Conservation (phyloP, 35 echinoderm and acorn worm genomes). For the Nesometra sesokonis region DNA sequence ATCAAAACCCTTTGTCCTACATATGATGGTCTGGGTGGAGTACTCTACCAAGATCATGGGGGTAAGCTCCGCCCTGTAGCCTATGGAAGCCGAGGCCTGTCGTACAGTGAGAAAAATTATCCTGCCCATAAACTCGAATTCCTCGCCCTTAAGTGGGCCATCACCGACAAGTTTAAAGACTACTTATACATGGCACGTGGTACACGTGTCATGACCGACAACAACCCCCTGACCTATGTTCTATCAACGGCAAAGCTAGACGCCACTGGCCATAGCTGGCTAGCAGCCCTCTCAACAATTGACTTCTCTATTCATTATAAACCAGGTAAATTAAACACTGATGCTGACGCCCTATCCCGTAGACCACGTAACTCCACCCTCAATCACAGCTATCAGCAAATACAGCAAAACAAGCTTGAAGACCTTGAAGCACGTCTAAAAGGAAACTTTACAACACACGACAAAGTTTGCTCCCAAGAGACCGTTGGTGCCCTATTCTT, state of each 20-base stretch:
- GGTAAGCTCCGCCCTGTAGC: conserved; percentile 27
- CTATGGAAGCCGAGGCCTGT: conserved; percentile 6
- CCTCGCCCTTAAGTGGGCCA: conserved; percentile 43
- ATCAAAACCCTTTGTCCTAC: no score
- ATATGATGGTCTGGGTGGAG: conserved; percentile 1
- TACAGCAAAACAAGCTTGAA: neutral
- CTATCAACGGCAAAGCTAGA: neutral
- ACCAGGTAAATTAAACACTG: neutral
- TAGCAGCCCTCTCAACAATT: neutral
- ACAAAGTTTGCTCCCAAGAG: neutral
- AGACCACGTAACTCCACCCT: neutral
- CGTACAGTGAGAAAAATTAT: conserved; percentile 27
- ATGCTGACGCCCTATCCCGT: neutral
- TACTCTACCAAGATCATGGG: conserved; percentile 37
- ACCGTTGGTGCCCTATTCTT: neutral
- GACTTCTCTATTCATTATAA: neutral
- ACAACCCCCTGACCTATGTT: neutral
- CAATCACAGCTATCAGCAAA: neutral
- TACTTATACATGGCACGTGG: conserved; percentile 31
- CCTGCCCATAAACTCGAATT: conserved; percentile 41
- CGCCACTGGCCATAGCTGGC: neutral
- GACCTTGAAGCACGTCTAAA: neutral
- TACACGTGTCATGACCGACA: no score
- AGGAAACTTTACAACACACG: no score
- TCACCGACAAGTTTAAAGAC: conserved; percentile 9